These are phyloP conservation scores for Harpagifer antarcticus DNA, from an alignment of 2,797 vertebrate genomes.

Conservation along the genomic window DNA sequence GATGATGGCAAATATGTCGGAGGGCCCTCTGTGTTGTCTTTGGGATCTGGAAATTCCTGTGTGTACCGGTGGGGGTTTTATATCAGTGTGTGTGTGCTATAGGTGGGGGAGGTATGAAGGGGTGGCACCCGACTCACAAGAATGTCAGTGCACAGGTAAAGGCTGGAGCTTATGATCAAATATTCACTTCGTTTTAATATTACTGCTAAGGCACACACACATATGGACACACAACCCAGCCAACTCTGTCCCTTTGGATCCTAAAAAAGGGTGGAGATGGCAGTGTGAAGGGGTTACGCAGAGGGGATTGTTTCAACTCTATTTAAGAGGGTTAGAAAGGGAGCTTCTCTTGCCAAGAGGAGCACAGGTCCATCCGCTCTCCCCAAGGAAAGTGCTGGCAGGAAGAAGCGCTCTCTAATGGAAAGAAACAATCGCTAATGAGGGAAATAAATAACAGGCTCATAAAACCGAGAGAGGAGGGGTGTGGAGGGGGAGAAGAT, in stretches of 20 bases:
- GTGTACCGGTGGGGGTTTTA: conserved; percentile 54
- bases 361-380: conserved; percentile 60
- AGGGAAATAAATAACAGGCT: conserved; percentile 72
- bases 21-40: conserved; percentile 78
- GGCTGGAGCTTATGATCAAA: conserved; percentile 77
- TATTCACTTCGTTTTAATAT: conserved; percentile 71
- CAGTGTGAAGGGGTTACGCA: conserved; percentile 33
- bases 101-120: conserved; percentile 35
- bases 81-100: conserved; percentile 7
- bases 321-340: conserved; percentile 69
- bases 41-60: conserved; percentile 77
- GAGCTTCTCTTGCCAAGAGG: conserved; percentile 61
- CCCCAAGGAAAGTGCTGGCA: conserved; percentile 74
- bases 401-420: conserved; percentile 67
- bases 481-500: conserved; percentile 26
- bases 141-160: conserved; percentile 76
- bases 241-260: conserved; percentile 57
- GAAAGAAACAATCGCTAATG: conserved; percentile 77
- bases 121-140: conserved; percentile 66
- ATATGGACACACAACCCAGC: conserved; percentile 14
- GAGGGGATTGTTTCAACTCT: conserved; percentile 67
- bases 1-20: conserved; percentile 82
- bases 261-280: conserved; percentile 48
- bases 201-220: conserved; percentile 44
- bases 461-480: conserved; percentile 51